Base-by-base conservation (phyloP, 2,113 vertebrate species). In the Uropsilus gracilis region DNA sequence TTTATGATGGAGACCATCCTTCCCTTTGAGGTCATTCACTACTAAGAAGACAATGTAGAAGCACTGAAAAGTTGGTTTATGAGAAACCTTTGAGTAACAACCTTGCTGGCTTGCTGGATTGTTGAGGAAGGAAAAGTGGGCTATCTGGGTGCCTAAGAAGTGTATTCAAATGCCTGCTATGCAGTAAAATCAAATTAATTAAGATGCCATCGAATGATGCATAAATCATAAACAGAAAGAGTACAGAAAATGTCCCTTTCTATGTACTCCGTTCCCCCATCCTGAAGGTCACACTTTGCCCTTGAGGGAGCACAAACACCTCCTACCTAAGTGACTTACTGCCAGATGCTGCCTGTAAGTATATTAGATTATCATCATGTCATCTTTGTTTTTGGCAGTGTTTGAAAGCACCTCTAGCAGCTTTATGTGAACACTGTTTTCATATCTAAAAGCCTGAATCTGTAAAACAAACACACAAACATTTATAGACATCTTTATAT, bases 371-470 rank as follows among this genome's bases (percentile, higher is more conserved):
- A 96, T 94, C 96, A 83, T 96, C 88, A 16, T 96, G 97, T 96
- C 95, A 94, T 97, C 97, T 96, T 96, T 96, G 94, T 92, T 96
- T 95, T 80, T 96, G 96, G 97, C 94, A 93, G 93, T 95, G 93
- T 91, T 94, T 77, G 87, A 92, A 95, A 97, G 94, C 94, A 97
- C 90, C 64, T 95, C 39, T 75, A 90, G 42, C 94, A 92, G 37
- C 81, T 97, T 97, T 96, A 96, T 96, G 96, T 93, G 50, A 94
- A 90, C 94, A 92, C 44, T 68, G 90, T 95, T 97, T 98, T 97
- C 95, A 88, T 80, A 92, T 68, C 94, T 92, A 94, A 96, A 95
- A 95, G 57, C 91, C 94, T 71, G 86, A 87, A 93, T 90, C 85
- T 85, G 75, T 68, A 96, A 98, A 97, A 94, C 16, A 75, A 87